Conservation (phyloP, 2,797 vertebrate species). For the Hippopotamyrus pictus region DNA sequence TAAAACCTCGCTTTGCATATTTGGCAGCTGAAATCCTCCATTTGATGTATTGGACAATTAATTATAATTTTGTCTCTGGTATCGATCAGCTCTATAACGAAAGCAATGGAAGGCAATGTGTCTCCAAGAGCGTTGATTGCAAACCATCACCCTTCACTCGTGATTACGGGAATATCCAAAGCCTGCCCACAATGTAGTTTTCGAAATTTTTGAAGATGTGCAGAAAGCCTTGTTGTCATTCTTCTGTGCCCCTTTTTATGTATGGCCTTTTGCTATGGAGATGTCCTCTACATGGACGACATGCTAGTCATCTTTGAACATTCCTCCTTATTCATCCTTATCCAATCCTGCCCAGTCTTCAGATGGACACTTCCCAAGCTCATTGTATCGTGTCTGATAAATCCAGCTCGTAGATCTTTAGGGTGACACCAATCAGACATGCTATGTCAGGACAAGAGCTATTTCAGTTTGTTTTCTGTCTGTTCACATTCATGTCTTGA, state of each 20-base stretch:
- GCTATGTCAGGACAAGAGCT: background rate
- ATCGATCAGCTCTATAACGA: background rate
- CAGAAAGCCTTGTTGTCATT: background rate
- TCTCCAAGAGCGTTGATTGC: background rate
- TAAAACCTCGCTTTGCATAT: background rate
- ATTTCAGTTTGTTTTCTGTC: background rate
- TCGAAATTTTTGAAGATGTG: background rate
- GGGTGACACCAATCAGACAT: background rate
- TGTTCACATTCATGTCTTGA: background rate
- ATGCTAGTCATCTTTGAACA: background rate
- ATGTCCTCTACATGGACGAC: background rate
- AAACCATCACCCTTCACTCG: background rate
- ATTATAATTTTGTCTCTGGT: background rate
- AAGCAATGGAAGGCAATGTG: background rate
- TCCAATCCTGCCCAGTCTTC: background rate
- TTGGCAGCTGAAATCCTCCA: background rate
- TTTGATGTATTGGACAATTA: background rate
- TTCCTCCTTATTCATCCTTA: background rate
- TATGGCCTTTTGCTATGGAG: background rate
- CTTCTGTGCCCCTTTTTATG: background rate
- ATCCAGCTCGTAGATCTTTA: background rate
- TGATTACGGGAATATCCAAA: background rate
- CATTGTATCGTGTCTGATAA: background rate
- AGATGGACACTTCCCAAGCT: background rate
- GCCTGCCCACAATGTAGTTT: background rate